Evolutionary conservation across 1,140 invertebrate species (phyloP).

Genomic region (Hycleus cichorii): DNA sequence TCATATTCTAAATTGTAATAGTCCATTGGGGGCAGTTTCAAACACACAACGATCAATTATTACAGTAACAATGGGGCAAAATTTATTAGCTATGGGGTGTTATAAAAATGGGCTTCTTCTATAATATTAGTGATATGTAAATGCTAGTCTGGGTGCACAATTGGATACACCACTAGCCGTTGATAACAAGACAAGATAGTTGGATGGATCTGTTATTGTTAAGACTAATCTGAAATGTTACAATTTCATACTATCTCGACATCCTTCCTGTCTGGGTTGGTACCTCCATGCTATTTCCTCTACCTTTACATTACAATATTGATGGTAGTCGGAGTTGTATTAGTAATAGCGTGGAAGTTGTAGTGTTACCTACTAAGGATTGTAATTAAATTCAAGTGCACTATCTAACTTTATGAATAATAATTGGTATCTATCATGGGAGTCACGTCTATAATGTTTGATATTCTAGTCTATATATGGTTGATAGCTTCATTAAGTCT

Average conservation of each 20-base stretch:
- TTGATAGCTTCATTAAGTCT: constrained; percentile 7
- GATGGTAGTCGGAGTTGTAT: background rate
- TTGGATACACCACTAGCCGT: background rate
- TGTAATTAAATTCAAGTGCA: constrained; percentile 21
- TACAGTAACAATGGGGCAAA: background rate
- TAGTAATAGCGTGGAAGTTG: no score
- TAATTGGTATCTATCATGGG: constrained; percentile 17
- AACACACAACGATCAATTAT: no score
- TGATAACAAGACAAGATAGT: constrained; percentile 5
- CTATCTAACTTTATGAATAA: constrained; percentile 24
- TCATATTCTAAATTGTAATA: no score
- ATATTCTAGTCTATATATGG: constrained; percentile 13
- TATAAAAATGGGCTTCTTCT: no score
- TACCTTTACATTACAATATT: constrained; percentile 10
- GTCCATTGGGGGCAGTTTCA: no score
- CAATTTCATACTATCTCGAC: constrained; percentile 13
- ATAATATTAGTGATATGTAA: no score
- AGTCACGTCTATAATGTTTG: constrained; percentile 18
- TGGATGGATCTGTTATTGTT: background rate
- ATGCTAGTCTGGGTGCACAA: no score
- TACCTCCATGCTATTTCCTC: constrained; percentile 6
- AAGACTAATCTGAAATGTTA: constrained; percentile 4
- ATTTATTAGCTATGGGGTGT: no score
- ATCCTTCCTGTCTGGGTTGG: constrained; percentile 4
- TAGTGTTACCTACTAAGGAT: background rate